phyloP scores from a whole-genome alignment of 2,113 vertebrate species.

The Anoplopoma fimbria region DNA sequence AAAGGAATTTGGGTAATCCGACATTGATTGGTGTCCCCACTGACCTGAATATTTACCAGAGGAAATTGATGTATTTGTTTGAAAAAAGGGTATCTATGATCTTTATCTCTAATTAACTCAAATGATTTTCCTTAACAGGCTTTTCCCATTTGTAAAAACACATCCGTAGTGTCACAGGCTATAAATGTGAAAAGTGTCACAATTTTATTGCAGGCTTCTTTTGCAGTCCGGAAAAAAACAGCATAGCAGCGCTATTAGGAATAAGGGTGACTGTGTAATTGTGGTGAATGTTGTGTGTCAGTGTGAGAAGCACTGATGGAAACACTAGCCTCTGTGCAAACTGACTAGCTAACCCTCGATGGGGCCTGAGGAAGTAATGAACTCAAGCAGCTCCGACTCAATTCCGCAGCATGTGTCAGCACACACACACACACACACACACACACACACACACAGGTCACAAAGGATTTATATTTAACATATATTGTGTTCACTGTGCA shows the following conservation, averaged over 20 bases:
- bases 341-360: conserved; percentile 21
- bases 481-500: background rate
- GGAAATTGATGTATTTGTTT: background rate
- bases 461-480: background rate
- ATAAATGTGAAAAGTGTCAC: conserved; percentile 10
- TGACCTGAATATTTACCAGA: background rate
- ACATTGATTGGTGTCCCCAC: background rate
- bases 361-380: conserved; percentile 46
- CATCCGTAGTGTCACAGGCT: conserved; percentile 4
- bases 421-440: background rate
- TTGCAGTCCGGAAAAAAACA: conserved; percentile 12
- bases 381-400: conserved; percentile 44
- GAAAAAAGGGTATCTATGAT: background rate
- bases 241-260: conserved; percentile 18
- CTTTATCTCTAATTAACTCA: conserved; percentile 19
- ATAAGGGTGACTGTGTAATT: conserved; percentile 45
- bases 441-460: background rate
- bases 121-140: conserved; percentile 4
- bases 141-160: conserved; percentile 22
- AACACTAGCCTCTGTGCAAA: conserved; percentile 19
- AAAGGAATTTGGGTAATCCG: background rate
- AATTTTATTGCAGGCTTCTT: conserved; percentile 43
- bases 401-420: conserved; percentile 26
- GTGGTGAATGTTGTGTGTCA: conserved; percentile 53
- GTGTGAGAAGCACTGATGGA: conserved; percentile 1